Evolutionary conservation across 2,113 vertebrate species (phyloP).

Genomic region (Vanacampus margaritifer): DNA sequence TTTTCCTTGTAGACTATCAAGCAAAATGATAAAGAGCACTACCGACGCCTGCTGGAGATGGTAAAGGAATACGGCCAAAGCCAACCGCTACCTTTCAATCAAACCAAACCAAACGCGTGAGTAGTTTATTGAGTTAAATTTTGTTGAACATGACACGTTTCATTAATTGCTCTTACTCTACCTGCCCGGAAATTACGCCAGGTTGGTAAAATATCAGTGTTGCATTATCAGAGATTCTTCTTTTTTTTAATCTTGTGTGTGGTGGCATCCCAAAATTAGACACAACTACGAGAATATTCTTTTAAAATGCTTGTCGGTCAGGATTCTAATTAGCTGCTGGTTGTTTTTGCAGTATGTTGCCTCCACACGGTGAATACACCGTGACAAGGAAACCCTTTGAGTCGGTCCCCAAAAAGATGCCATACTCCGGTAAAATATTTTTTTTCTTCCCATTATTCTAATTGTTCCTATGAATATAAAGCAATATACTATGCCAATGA

Average conservation of each 20-base stretch:
- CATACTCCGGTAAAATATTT: slow-evolving; percentile 49
- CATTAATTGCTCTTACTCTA: too few relatives aligned
- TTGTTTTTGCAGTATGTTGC: slow-evolving; percentile 49
- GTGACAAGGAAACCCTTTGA: slow-evolving; percentile 53
- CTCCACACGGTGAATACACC: slow-evolving; percentile 45
- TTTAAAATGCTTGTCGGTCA: neutral
- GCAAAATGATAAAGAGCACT: slow-evolving; percentile 72
- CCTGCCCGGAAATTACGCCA: too few relatives aligned
- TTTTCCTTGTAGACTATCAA: slow-evolving; percentile 61
- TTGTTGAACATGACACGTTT: too few relatives aligned
- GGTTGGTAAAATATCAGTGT: too few relatives aligned
- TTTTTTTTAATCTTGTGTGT: too few relatives aligned
- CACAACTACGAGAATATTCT: neutral
- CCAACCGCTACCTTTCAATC: slow-evolving; percentile 70
- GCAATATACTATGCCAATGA: neutral
- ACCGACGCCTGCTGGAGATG: slow-evolving; percentile 72
- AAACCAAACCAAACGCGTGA: slow-evolving; percentile 69
- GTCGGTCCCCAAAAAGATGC: slow-evolving; percentile 38
- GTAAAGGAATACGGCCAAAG: slow-evolving; percentile 72
- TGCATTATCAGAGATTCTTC: too few relatives aligned
- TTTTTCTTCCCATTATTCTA: too few relatives aligned
- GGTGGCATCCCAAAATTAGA: neutral
- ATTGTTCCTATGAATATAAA: too few relatives aligned
- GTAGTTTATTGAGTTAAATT: slow-evolving; percentile 9
- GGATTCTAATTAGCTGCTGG: neutral